Conservation (phyloP, 2,797 vertebrate genomes). For the Myioborus melanocephalus region DNA sequence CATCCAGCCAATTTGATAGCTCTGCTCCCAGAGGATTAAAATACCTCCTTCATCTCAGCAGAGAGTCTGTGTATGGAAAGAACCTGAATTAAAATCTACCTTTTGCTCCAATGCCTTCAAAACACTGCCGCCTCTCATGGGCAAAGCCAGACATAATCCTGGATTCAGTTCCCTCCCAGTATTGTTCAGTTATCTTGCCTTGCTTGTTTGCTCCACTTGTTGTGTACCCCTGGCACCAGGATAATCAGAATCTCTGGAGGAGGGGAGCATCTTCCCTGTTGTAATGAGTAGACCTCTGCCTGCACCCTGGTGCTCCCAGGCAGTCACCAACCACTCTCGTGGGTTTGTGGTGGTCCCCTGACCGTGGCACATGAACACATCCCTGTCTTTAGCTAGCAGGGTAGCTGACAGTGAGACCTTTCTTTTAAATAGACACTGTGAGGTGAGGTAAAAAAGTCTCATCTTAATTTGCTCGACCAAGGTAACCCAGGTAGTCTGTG, state of each 20-base stretch:
- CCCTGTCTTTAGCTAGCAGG: background rate
- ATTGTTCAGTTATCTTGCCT: background rate
- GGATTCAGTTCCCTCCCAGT: background rate
- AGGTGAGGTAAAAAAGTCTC: background rate
- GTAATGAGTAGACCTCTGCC: background rate
- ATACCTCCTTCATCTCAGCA: background rate
- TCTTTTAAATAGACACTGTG: background rate
- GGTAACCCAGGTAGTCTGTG: background rate
- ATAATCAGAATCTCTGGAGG: background rate
- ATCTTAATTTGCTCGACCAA: background rate
- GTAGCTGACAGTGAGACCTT: background rate
- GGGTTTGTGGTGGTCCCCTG: background rate
- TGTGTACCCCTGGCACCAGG: background rate
- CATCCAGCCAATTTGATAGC: conserved; percentile 35
- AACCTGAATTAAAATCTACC: conserved; percentile 48
- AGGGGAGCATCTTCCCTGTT: background rate
- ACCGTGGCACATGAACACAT: background rate
- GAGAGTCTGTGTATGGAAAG: background rate
- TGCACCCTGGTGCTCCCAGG: background rate
- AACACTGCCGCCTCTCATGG: background rate
- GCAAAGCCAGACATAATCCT: conserved; percentile 18
- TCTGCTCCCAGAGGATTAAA: conserved; percentile 3
- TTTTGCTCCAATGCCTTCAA: conserved; percentile 24
- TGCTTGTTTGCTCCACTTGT: background rate
- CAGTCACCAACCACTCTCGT: background rate